Conservation (phyloP, 2,888 invertebrate genomes). For the Osmoderma eremita region DNA sequence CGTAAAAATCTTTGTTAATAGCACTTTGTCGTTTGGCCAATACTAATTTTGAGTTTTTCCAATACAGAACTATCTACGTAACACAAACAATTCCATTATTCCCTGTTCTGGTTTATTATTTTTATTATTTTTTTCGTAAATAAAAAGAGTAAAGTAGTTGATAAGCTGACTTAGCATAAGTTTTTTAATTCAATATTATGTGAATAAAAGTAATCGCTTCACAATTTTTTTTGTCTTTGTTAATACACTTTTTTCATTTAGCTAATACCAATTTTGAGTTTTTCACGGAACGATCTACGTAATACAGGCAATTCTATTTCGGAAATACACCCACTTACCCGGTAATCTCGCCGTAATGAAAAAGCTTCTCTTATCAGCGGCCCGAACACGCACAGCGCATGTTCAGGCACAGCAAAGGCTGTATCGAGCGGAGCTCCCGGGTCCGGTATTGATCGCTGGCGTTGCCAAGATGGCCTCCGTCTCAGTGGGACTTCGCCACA, state of each 20-base stretch:
- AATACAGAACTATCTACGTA: too few species aligned
- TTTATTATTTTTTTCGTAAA: too few species aligned
- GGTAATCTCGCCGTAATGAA: slow-evolving; percentile 24
- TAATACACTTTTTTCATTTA: background rate
- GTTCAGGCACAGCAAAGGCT: slow-evolving; percentile 48
- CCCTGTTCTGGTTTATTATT: too few species aligned
- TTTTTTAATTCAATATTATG: too few species aligned
- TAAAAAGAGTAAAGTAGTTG: too few species aligned
- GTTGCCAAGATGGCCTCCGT: slow-evolving; percentile 61
- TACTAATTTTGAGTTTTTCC: too few species aligned
- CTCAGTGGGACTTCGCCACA: slow-evolving; percentile 55
- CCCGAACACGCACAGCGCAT: slow-evolving; percentile 42
- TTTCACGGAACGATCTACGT: background rate
- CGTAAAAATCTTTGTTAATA: too few species aligned
- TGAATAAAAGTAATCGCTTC: too few species aligned
- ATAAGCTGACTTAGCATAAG: too few species aligned
- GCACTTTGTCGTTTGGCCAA: too few species aligned
- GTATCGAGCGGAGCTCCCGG: slow-evolving; percentile 59
- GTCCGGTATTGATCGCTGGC: slow-evolving; percentile 58
- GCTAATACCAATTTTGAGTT: slow-evolving; percentile 5
- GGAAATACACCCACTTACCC: slow-evolving; percentile 20
- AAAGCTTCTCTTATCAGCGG: slow-evolving; percentile 32
- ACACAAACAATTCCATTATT: too few species aligned
- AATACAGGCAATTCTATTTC: slow-evolving; percentile 9
- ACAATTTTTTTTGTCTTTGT: too few species aligned